A percentile compares a stretch with the other conserved stretches of the same genome.
Evolutionary conservation across 2,113 vertebrate species (phyloP).

Genomic region (Maccullochella peelii): DNA sequence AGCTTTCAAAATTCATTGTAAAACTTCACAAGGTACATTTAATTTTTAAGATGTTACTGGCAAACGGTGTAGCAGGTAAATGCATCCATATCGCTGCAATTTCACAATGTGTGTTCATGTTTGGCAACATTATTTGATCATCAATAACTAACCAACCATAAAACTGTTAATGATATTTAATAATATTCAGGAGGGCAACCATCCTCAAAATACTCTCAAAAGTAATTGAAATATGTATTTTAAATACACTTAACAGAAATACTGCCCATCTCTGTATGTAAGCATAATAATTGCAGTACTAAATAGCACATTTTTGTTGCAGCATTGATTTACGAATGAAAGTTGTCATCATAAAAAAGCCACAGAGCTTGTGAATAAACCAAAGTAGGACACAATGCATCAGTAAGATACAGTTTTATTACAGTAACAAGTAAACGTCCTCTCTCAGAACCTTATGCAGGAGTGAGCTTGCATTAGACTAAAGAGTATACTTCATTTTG

Average conservation of each 20-base stretch:
- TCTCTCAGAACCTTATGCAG: neutral
- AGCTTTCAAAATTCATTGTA: neutral
- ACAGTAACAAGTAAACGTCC: neutral
- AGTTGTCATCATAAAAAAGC: neutral
- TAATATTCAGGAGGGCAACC: too few relatives aligned
- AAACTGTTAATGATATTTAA: too few relatives aligned
- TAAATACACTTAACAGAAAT: too few relatives aligned
- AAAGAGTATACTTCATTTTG: neutral
- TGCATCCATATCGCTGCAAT: neutral
- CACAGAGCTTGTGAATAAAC: neutral
- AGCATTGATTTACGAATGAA: neutral
- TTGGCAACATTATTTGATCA: too few relatives aligned
- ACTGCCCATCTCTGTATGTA: too few relatives aligned
- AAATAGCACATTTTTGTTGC: neutral
- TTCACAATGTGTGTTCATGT: neutral
- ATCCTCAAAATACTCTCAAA: too few relatives aligned
- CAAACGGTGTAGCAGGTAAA: too few relatives aligned
- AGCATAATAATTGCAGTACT: neutral
- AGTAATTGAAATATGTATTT: too few relatives aligned
- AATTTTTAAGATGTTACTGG: neutral
- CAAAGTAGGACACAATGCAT: neutral
- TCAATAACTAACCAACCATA: too few relatives aligned
- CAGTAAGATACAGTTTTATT: neutral
- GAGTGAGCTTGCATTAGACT: neutral
- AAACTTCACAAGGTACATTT: neutral